Base-by-base conservation (phyloP, 1,140 invertebrate genomes). In the Anoplophora glabripennis region DNA sequence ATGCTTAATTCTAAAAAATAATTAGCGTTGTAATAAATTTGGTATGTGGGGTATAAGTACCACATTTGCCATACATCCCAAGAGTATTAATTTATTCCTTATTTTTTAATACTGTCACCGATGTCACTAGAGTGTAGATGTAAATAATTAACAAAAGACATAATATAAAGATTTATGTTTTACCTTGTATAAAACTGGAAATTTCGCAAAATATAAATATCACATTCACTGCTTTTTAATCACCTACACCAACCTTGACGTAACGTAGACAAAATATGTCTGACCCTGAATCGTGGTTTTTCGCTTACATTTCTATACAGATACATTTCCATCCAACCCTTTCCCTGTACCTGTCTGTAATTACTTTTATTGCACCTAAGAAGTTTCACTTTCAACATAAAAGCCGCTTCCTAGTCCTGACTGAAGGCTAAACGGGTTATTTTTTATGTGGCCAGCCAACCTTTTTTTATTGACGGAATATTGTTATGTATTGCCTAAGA, bases 231-330 rank as follows among this genome's bases (percentile, higher is more conserved):
- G 34, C 1, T 17, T 38, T 18, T 11, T 38, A 58, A 59, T 67
- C 60, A 67, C 58, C 62, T 61, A 54, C 34, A 51, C 53, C 59
- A 67, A 59, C 65, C 68, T 69, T 69, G 68, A 35, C 41, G 51
- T 17, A 38, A 36, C 48, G 53, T 57, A 52, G 49, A 51, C 46
- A 14, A 51, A 63, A 58, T 21, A 47, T 17, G n/a, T 59, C 67
- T 67, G 64, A 59, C 69, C 69, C 59, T 71, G 69, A 65, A 42
- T 51, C 47, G 69, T 58, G 69, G 69, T 71, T 71, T 71, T 65
- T 59, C 56, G 49, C 54, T 52, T 36, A 42, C 40, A 37, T 52
- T 65, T 61, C 42, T 35, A 12, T 51, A 49, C 44, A 51, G 51
- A 57, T 38, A 48, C 37, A 11, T 14, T n/a, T 14, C 35, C 53